Conservation (phyloP, 2,797 vertebrate genomes). For the Crypturellus tataupa region DNA sequence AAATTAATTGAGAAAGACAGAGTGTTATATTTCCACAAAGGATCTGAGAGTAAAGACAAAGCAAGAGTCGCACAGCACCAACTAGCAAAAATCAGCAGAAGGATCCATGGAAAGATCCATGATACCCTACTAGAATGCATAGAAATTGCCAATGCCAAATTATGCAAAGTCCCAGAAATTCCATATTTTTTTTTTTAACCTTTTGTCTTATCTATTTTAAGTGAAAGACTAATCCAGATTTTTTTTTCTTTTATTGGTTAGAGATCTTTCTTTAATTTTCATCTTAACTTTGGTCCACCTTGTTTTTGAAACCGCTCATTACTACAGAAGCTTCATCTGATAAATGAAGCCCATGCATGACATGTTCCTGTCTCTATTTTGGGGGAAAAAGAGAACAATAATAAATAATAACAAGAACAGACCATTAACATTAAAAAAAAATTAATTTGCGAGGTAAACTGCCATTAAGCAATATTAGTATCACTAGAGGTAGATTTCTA, state of each 20-base stretch:
- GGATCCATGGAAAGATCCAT: no score
- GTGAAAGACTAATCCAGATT: background rate
- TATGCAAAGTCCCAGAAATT: background rate
- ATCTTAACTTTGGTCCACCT: background rate
- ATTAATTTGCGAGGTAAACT: no score
- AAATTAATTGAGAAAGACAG: background rate
- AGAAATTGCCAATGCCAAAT: rapidly evolving
- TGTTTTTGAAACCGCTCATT: background rate
- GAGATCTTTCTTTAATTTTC: background rate
- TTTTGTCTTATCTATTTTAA: background rate
- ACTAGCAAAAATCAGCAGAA: background rate
- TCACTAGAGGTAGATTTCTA: background rate
- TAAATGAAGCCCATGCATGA: background rate
- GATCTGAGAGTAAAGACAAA: background rate
- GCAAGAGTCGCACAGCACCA: background rate
- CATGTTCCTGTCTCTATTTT: background rate
- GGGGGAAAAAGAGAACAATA: rapidly evolving
- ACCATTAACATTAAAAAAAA: background rate
- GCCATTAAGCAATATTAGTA: background rate
- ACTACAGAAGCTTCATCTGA: background rate
- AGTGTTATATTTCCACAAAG: background rate
- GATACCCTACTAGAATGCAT: background rate
- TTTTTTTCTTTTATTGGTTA: background rate
- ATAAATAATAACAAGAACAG: background rate
- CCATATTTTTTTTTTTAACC: background rate